Conservation (phyloP, 2,113 vertebrate genomes). For the Bungarus multicinctus region DNA sequence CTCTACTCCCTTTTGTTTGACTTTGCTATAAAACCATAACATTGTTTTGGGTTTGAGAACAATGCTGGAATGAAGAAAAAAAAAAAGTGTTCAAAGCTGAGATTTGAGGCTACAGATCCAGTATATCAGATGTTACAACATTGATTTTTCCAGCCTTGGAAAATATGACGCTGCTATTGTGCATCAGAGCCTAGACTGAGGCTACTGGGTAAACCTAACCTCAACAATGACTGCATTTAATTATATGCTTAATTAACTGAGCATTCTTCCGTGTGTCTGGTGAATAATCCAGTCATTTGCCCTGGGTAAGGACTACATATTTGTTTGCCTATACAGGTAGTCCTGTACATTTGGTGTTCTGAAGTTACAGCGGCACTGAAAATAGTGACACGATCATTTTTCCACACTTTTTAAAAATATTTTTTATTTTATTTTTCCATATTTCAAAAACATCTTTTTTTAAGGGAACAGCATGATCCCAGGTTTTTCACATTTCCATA, state of each 20-base stretch:
- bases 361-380: no score
- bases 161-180: background rate
- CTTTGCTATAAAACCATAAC: background rate
- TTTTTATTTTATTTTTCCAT: no score
- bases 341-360: no score
- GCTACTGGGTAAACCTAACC: background rate
- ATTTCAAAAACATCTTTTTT: no score
- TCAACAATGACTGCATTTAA: background rate
- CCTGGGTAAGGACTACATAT: background rate
- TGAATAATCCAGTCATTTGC: background rate
- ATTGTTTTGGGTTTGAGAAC: background rate
- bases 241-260: background rate
- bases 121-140: background rate
- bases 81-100: background rate
- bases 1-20: background rate
- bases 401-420: no score
- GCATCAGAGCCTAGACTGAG: background rate
- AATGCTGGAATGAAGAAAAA: background rate
- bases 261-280: background rate
- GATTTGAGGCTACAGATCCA: background rate
- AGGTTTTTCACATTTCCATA: no score
- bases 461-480: no score
- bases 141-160: background rate
- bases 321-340: background rate
- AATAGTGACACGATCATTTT: no score